phyloP scores from a whole-genome alignment of 2,797 vertebrate genomes.

The Lepidocolaptes lacrymiger region DNA sequence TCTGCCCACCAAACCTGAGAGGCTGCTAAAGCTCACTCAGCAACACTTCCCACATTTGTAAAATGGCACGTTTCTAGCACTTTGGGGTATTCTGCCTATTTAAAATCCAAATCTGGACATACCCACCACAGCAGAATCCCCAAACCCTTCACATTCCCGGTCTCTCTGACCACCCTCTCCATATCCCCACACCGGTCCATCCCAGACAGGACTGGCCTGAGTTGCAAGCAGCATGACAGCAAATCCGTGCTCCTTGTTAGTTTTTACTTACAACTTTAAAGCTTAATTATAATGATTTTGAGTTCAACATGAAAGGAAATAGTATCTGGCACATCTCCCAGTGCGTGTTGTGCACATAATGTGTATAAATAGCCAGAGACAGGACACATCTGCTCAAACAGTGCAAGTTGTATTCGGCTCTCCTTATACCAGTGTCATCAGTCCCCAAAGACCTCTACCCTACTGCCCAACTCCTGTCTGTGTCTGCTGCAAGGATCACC shows the following conservation, averaged over 20 bases:
- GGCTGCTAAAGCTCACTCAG: background rate
- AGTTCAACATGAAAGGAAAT: slow-evolving; percentile 7
- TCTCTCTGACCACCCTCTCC: background rate
- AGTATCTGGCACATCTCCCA: slow-evolving; percentile 52
- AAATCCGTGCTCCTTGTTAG: background rate
- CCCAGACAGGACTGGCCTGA: fast-evolving
- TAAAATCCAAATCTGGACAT: background rate
- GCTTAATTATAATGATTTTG: slow-evolving; percentile 53
- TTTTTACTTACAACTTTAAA: slow-evolving; percentile 43
- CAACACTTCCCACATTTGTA: slow-evolving; percentile 12
- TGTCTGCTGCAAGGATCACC: background rate
- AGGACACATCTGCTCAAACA: slow-evolving; percentile 57
- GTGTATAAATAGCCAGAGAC: slow-evolving; percentile 28
- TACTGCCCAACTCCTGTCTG: fast-evolving
- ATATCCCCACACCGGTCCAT: background rate
- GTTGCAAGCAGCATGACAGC: background rate
- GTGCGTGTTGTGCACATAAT: slow-evolving; percentile 5
- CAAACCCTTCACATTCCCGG: background rate
- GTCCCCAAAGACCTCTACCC: background rate
- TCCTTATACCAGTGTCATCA: background rate
- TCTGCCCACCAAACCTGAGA: background rate
- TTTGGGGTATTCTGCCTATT: background rate
- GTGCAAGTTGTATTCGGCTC: background rate
- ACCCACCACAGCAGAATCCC: fast-evolving
- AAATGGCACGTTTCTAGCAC: background rate